These are phyloP conservation scores for Amyelois transitella DNA, from an alignment of 1,140 invertebrate genomes.

Conservation along the genomic window DNA sequence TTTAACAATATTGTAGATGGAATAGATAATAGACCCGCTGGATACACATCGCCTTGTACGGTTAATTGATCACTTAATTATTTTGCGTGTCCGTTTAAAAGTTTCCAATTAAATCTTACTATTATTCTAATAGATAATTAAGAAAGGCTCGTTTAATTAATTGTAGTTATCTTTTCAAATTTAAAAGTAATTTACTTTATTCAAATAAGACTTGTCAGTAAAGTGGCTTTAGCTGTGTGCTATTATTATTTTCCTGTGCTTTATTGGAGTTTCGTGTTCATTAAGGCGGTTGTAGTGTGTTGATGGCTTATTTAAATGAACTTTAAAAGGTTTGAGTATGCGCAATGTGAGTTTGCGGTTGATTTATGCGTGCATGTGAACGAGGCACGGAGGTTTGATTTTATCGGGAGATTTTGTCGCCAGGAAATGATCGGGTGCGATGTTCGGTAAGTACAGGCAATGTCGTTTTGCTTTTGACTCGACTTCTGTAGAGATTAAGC, in stretches of 20 bases:
- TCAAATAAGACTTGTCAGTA: constrained; percentile 57
- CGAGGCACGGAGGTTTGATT: constrained; percentile 54
- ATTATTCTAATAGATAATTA: constrained; percentile 68
- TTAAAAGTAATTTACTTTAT: constrained; percentile 64
- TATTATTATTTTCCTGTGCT: constrained; percentile 67
- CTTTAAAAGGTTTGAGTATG: constrained; percentile 46
- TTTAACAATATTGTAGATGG: constrained; percentile 37
- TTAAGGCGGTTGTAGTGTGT: constrained; percentile 39
- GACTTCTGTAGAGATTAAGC: too few species aligned
- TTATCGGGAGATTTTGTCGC: constrained; percentile 65
- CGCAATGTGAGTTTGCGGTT: constrained; percentile 39
- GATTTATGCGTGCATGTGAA: constrained; percentile 56
- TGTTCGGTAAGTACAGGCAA: not conserved
- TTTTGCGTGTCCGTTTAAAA: constrained; percentile 59
- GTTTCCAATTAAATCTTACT: constrained; percentile 61
- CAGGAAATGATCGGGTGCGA: constrained; percentile 58
- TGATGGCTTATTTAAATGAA: constrained; percentile 67
- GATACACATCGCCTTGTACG: constrained; percentile 40
- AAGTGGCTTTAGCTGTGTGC: constrained; percentile 57
- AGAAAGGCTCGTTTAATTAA: constrained; percentile 63
- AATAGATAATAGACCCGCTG: constrained; percentile 31
- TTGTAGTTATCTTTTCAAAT: constrained; percentile 51
- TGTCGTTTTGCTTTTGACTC: not conserved
- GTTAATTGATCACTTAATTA: constrained; percentile 69
- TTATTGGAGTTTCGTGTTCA: constrained; percentile 67